phyloP scores from a whole-genome alignment of 2,797 vertebrate species.

The Acropternis orthonyx region DNA sequence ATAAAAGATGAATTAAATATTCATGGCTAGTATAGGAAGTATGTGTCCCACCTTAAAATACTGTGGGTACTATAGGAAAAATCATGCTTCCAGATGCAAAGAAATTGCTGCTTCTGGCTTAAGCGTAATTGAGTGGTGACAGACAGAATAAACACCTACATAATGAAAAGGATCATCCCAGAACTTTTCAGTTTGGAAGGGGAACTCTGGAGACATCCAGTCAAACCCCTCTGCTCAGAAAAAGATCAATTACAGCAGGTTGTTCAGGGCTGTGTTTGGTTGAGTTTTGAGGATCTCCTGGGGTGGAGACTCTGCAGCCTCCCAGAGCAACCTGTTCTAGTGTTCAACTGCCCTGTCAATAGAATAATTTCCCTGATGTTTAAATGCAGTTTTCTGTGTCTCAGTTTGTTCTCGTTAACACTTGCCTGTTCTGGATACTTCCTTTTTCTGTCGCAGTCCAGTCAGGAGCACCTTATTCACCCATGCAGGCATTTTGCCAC shows the following conservation, averaged over 20 bases:
- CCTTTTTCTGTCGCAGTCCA: neutral
- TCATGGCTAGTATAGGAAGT: neutral
- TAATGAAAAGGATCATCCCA: neutral
- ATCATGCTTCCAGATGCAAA: neutral
- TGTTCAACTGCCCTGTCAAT: neutral
- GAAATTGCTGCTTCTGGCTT: neutral
- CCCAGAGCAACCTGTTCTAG: neutral
- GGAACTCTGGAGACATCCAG: neutral
- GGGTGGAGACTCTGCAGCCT: neutral
- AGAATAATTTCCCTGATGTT: neutral
- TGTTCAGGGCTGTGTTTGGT: neutral
- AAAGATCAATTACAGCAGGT: neutral
- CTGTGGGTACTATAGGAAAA: neutral
- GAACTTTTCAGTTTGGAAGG: neutral
- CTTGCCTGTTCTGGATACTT: neutral
- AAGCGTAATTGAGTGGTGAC: neutral
- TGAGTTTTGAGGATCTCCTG: neutral
- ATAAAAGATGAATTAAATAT: neutral
- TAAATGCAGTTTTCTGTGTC: neutral
- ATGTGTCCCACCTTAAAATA: neutral
- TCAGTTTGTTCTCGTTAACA: neutral
- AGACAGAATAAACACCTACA: neutral
- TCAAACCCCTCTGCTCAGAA: neutral
- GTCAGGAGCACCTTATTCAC: neutral
- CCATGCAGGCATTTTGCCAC: neutral